phyloP scores from a whole-genome alignment of 2,888 invertebrate species.

The Eilema griseolum region DNA sequence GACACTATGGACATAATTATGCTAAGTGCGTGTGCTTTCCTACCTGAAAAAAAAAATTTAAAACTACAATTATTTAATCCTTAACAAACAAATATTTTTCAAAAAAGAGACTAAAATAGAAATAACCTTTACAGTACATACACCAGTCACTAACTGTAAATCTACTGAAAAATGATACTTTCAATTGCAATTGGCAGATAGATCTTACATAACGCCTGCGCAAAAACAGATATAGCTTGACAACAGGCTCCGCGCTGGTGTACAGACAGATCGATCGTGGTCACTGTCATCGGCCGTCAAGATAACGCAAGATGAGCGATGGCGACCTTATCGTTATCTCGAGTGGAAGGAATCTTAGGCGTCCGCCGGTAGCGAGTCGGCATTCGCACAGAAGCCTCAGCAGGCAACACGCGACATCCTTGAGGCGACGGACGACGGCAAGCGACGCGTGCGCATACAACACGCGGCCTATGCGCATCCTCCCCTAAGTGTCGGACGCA shows the following conservation, averaged over 20 bases:
- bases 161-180: background rate
- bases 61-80: no score
- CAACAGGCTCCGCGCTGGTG: constrained; percentile 52
- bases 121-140: no score
- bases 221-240: constrained; percentile 44
- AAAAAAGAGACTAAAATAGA: no score
- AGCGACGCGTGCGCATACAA: constrained; percentile 60
- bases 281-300: constrained; percentile 65
- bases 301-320: constrained; percentile 83
- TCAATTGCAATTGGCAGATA: background rate
- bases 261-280: constrained; percentile 71
- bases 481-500: constrained; percentile 61
- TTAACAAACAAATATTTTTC: no score
- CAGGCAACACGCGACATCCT: constrained; percentile 81
- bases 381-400: constrained; percentile 85
- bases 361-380: constrained; percentile 66
- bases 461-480: constrained; percentile 63
- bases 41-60: no score
- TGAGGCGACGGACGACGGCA: constrained; percentile 74
- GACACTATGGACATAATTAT: no score
- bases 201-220: constrained; percentile 60
- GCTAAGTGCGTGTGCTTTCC: no score
- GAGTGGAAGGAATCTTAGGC: constrained; percentile 79
- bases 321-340: constrained; percentile 82
- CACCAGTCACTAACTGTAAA: no score